Conservation (phyloP, 2,888 invertebrate genomes). For the Allygus modestus region DNA sequence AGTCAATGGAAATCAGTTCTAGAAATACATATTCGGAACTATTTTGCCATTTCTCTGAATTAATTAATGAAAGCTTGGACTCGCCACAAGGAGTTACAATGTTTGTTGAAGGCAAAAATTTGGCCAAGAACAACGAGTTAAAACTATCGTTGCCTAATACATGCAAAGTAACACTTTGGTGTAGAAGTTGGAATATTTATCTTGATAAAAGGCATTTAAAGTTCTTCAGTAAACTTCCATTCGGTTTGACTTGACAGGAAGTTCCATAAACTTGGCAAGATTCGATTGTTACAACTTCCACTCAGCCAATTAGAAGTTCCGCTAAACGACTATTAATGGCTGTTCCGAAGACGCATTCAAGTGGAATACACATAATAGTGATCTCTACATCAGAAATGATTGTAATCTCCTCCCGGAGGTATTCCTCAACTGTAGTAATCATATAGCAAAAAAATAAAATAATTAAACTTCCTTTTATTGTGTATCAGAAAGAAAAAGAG, state of each 20-base stretch:
- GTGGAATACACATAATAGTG: conserved; percentile 1
- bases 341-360: not conserved
- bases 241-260: conserved; percentile 25
- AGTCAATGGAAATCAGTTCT: too few species aligned
- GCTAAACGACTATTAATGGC: conserved; percentile 20
- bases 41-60: too few species aligned
- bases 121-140: too few species aligned
- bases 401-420: not conserved
- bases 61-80: too few species aligned
- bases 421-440: too few species aligned
- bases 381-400: not conserved
- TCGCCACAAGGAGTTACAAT: too few species aligned
- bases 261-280: conserved; percentile 27
- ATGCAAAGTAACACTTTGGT: not conserved
- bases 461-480: too few species aligned
- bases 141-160: too few species aligned
- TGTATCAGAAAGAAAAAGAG: too few species aligned
- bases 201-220: conserved; percentile 5
- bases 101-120: too few species aligned
- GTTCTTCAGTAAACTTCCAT: conserved; percentile 16
- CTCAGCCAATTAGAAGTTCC: conserved; percentile 19
- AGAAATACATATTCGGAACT: too few species aligned
- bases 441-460: too few species aligned
- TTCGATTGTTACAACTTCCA: conserved; percentile 27
- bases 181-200: conserved; percentile 8